Base-by-base conservation (phyloP, 2,797 vertebrate genomes). In the Hyperoplus lanceolatus region DNA sequence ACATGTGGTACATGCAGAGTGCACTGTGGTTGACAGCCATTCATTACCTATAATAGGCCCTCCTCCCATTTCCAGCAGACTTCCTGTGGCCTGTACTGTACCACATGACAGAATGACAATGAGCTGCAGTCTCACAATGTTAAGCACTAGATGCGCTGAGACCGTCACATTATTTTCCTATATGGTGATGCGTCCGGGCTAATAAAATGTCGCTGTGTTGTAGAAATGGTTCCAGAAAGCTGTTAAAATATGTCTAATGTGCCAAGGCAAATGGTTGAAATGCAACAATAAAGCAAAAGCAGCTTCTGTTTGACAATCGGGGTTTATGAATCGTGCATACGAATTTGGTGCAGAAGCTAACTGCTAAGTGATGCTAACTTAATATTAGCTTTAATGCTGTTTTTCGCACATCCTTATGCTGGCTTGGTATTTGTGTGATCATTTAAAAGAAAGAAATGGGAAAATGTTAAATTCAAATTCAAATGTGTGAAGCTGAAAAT, bases 41-140 rank as follows among this genome's bases (percentile, higher is more conserved):
- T 92, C 86, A 93, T 94, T 92, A 92, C 78, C 84, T 83, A 80
- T 92, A 94, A 93, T 90, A 87, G 93, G 90, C 83, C 88, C 64
- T 81, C 82, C 80, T 84, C 84, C 90, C 81, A 89, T 90, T 87
- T 87, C 75, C 82, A 79, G 72, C 81, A 86, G 81, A 84, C 86
- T 88, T 89, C 86, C 67, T 70, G 84, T 70, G 86, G 91, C 87
- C 86, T 76, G 83, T 85, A 81, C 77, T 79, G 80, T 1, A 9
- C 69, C 89, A 73, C 84, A 84, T 84, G 88, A 88, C 91, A 92
- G 87, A 72, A 84, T 81, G 89, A 91, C 90, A 92, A 92, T 60
- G 88, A 90, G 90, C 84, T 61, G 79, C 87, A 67, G 91, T 91
- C 88, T 86, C 90, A 91, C 88, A 72, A 87, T 91, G 89, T 90